phyloP scores from a whole-genome alignment of 2,888 invertebrate genomes.

The Chloroclysta siterata region DNA sequence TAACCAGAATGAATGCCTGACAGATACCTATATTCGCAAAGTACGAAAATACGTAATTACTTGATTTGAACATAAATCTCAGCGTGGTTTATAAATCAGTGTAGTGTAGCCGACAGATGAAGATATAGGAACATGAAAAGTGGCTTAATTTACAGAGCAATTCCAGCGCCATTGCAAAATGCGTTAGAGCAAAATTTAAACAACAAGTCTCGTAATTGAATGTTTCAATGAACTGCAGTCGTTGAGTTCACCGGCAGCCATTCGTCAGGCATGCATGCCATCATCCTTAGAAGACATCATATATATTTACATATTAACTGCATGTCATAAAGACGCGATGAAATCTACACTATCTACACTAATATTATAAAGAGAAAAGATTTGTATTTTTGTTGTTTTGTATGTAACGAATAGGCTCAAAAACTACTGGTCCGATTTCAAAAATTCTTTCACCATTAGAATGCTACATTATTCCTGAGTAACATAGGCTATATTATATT shows the following conservation, averaged over 20 bases:
- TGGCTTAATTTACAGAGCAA: conserved; percentile 42
- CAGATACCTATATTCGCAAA: conserved; percentile 42
- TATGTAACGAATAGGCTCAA: too few relatives aligned
- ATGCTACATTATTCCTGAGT: too few relatives aligned
- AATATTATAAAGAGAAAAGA: too few relatives aligned
- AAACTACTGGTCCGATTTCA: too few relatives aligned
- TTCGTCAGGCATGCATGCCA: conserved; percentile 57
- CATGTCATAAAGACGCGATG: neutral
- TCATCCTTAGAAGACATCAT: conserved; percentile 45
- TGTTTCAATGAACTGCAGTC: conserved; percentile 58
- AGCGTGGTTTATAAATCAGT: conserved; percentile 55
- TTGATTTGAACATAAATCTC: conserved; percentile 58
- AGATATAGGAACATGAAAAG: conserved; percentile 34
- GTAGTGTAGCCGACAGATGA: conserved; percentile 45
- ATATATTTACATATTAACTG: conserved; percentile 40
- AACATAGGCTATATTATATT: too few relatives aligned
- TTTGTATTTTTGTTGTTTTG: too few relatives aligned
- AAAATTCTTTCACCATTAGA: too few relatives aligned
- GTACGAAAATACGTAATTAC: conserved; percentile 47
- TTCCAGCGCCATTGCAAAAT: conserved; percentile 35
- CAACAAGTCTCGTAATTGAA: conserved; percentile 60
- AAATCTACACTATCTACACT: neutral
- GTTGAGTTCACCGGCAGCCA: conserved; percentile 57
- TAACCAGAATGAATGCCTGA: conserved; percentile 40
- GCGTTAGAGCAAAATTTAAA: conserved; percentile 40